phyloP scores from a whole-genome alignment of 2,113 vertebrate species.

The Girardinichthys multiradiatus region DNA sequence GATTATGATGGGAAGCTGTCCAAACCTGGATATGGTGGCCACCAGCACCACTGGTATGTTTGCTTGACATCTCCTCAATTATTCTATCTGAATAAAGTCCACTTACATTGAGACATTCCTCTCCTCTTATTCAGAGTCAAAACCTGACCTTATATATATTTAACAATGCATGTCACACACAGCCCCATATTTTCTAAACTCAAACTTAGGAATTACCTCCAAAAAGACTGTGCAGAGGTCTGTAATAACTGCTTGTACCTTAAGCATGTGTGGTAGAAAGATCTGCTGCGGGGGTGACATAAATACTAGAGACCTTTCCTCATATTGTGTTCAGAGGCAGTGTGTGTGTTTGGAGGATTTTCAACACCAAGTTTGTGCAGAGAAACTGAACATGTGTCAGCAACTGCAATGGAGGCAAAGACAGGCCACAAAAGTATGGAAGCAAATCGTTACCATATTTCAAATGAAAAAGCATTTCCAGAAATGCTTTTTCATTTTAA shows the following conservation, averaged over 20 bases:
- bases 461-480: too few species aligned
- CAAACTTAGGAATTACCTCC: conserved; percentile 50
- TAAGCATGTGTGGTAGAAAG: conserved; percentile 82
- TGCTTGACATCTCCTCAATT: conserved; percentile 22
- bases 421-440: conserved; percentile 39
- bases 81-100: conserved; percentile 19
- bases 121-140: conserved; percentile 19
- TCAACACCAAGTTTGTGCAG: conserved; percentile 46
- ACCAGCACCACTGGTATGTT: conserved; percentile 31
- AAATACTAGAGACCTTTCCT: conserved; percentile 85
- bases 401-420: conserved; percentile 10
- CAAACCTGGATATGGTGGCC: conserved; percentile 38
- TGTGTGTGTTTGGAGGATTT: conserved; percentile 44
- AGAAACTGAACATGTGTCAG: conserved; percentile 55
- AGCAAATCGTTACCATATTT: too few species aligned
- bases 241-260: conserved; percentile 59
- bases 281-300: conserved; percentile 77
- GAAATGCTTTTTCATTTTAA: too few species aligned
- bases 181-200: conserved; percentile 23
- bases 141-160: conserved; percentile 18
- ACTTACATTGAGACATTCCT: conserved; percentile 28
- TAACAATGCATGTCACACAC: conserved; percentile 34
- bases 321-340: conserved; percentile 59
- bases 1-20: conserved; percentile 18
- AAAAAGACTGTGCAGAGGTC: conserved; percentile 19